Base-by-base conservation (phyloP, 2,113 vertebrate species). In the Scortum barcoo region DNA sequence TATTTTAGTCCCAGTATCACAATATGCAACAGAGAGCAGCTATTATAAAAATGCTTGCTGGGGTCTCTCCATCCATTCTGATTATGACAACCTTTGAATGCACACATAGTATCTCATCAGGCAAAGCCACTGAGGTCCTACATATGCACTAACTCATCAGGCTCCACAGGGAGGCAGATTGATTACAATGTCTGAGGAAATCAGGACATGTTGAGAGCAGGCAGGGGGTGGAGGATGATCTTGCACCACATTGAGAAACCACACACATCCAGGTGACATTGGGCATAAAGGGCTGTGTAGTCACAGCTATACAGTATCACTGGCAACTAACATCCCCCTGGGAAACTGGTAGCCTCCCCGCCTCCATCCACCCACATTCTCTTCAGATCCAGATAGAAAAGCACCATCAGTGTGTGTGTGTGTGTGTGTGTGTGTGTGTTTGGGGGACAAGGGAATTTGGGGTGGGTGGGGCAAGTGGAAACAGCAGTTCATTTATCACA, bases 151-250 rank as follows among this genome's bases (percentile, higher is more conserved):
- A 90, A 94, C 95, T 93, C 94, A 95, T 96, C 95, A 95, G 65
- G 62, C 88, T 87, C 90, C 88, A 88, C 93, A 92, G 73, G 90
- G 92, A 95, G 94, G 94, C 70, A 94, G 92, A 96, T 93, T 96
- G 94, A 96, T 97, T 95, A 94, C 87, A 93, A 93, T 96, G 95
- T 96, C 94, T 89, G 93, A 91, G 92, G 90, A 89, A 95, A 95
- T 94, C 93, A 91, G 95, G 68, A 50, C 2, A 5, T 78, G 78
- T 53, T 66, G 50, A 68, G 33, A 30, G 36, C 40, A 70, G 56
- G 60, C 20, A 36, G 71, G 28, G 66, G 74, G 72, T 28, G 65
- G 40, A 60, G 71, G 40, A 54, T 66, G 54, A 80, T 67, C 69
- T 53, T 77, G 73, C 58, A 62, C 50, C 81, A 72, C 73, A 53